Conservation (phyloP, 2,888 invertebrate species). For the Cloeon dipterum region DNA sequence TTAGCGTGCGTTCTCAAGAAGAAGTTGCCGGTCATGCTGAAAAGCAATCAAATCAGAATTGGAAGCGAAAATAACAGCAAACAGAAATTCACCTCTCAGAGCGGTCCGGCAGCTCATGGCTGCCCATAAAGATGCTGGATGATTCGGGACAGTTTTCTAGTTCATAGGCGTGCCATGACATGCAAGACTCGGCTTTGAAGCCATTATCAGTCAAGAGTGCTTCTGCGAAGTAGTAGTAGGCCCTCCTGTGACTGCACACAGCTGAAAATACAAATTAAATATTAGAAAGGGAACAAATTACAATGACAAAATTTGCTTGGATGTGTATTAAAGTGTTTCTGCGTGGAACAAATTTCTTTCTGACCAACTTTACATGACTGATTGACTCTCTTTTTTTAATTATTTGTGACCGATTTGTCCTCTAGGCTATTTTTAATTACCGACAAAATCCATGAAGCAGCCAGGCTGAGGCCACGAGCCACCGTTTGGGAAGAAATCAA, state of each 20-base stretch:
- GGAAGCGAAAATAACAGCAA: too few relatives aligned
- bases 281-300: too few relatives aligned
- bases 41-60: too few relatives aligned
- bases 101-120: not conserved
- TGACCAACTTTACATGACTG: too few relatives aligned
- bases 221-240: conserved; percentile 14
- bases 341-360: too few relatives aligned
- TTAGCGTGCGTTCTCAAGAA: conserved; percentile 11
- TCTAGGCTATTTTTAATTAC: too few relatives aligned
- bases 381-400: too few relatives aligned
- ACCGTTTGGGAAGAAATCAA: conserved; percentile 39
- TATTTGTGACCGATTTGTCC: too few relatives aligned
- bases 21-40: conserved; percentile 11
- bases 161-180: conserved; percentile 8
- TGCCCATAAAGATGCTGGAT: conserved; percentile 4
- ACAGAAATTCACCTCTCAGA: too few relatives aligned
- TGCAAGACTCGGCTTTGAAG: conserved; percentile 11
- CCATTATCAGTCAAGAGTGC: conserved; percentile 10
- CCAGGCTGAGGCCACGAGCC: conserved; percentile 28
- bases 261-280: conserved; percentile 9
- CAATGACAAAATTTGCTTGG: too few relatives aligned
- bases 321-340: too few relatives aligned
- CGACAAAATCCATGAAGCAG: conserved; percentile 27
- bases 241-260: conserved; percentile 13
- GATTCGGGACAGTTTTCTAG: conserved; percentile 7